Evolutionary conservation across 2,113 vertebrate species (phyloP), one percentile per base, ranked within the genome.

Genomic region (Bubo blakistoni): DNA sequence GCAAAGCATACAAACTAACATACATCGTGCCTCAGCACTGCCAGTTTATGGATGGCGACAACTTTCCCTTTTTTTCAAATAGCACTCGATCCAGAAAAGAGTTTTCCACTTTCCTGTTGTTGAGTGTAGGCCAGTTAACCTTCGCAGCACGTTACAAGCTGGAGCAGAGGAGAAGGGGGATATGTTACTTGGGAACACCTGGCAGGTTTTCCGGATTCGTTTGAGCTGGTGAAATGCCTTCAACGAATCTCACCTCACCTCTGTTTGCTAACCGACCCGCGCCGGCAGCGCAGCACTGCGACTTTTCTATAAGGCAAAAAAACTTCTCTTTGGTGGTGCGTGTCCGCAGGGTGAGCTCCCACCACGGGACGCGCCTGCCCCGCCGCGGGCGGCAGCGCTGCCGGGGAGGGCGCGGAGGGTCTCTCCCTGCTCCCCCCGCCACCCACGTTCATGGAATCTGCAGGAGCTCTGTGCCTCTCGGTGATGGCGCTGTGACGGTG

Each of bases 271-370:
- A 5, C n/a, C 22, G 13, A 6, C 27, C 36, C 13, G 47, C 47
- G 15, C 3, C 0, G 13, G 7, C 58, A 7, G 17, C 42, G 7
- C 22, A 2, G 63, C 62, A 18, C 3, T 2, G 10, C 13, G 9
- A 8, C 32, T 32, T 10, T 4, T 10, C 38, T 4, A 2, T 0
- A 2, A 2, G 11, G 26, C 0, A 4, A 5, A 4, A 7, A 20
- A 47, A 6, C 22, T 13, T 10, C 13, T 6, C 5, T 16, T 6
- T 9, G 5, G n/a, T 0, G 34, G 6, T 12, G 21, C 15, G 8
- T 4, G 20, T 17, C 11, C 52, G 11, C 11, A 11, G 25, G 25
- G 9, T 4, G 44, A 27, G 11, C 5, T 16, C 7, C 44, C 6
- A 34, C 30, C 40, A 7, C 3, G 27, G 7, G 0, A 26, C 30